Percentiles rank a stretch among this genome's conserved stretches.
Evolutionary conservation across 2,113 vertebrate genomes (phyloP).

Genomic region (Suncus etruscus): DNA sequence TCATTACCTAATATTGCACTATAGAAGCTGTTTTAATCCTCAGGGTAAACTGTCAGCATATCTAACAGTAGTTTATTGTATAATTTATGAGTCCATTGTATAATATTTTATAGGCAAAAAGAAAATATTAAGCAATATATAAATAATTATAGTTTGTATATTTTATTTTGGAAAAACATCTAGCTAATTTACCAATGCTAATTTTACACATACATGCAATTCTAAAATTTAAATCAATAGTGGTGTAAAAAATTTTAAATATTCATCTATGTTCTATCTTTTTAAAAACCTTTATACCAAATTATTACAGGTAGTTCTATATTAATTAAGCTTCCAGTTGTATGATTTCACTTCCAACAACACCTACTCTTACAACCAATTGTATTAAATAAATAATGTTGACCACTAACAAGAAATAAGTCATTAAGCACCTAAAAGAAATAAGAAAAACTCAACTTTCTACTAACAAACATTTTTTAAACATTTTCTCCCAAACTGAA

Average conservation of each 20-base stretch:
- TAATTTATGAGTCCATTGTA: slow-evolving; percentile 67
- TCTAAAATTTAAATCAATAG: not conserved
- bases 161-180: slow-evolving; percentile 9
- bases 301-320: not conserved
- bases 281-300: not conserved
- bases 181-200: not conserved
- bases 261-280: too few relatives aligned
- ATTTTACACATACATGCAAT: not conserved
- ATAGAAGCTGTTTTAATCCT: slow-evolving; percentile 78
- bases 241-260: too few relatives aligned
- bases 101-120: slow-evolving; percentile 68
- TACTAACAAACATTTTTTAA: not conserved
- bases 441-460: not conserved
- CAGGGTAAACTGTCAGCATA: slow-evolving; percentile 70
- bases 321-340: not conserved
- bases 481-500: not conserved
- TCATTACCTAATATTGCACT: slow-evolving; percentile 73
- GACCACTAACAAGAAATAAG: not conserved
- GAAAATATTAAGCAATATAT: not conserved
- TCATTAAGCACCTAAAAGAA: not conserved
- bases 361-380: not conserved
- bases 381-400: not conserved
- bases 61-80: slow-evolving; percentile 67
- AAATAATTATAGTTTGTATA: not conserved
- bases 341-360: not conserved